Conservation (phyloP, 2,113 vertebrate genomes). For the Limanda limanda region DNA sequence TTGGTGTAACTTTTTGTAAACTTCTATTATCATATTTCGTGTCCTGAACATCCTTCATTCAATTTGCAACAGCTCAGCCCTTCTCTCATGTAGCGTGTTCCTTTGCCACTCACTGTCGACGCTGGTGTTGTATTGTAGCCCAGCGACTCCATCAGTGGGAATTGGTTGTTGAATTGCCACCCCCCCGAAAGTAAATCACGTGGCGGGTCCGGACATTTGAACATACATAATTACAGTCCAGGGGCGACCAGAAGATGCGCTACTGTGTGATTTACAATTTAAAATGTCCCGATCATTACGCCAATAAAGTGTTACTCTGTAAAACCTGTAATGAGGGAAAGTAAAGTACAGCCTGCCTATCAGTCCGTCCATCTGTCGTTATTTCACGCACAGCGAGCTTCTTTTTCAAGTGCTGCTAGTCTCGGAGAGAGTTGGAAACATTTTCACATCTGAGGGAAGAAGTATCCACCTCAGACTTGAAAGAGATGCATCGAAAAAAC, state of each 20-base stretch:
- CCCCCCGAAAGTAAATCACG: conserved; percentile 56
- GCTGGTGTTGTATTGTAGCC: conserved; percentile 47
- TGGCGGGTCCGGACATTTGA: conserved; percentile 53
- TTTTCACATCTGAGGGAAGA: conserved; percentile 63
- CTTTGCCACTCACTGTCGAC: conserved; percentile 49
- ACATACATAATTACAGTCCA: conserved; percentile 59
- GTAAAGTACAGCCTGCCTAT: conserved; percentile 40
- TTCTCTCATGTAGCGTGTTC: conserved; percentile 33
- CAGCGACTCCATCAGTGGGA: conserved; percentile 49
- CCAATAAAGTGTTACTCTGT: conserved; percentile 56
- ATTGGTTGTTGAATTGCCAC: conserved; percentile 65
- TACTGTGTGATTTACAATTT: conserved; percentile 56
- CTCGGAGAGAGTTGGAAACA: conserved; percentile 37
- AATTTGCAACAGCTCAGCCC: conserved; percentile 10
- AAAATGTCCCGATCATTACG: conserved; percentile 51
- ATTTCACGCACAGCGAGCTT: conserved; percentile 33
- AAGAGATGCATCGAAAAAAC: conserved; percentile 53
- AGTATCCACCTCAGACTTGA: conserved; percentile 64
- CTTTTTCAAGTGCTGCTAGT: conserved; percentile 53
- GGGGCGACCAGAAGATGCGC: conserved; percentile 35
- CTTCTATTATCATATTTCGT: conserved; percentile 5
- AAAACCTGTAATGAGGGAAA: conserved; percentile 59
- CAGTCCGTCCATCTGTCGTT: conserved; percentile 46
- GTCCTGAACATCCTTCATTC: conserved; percentile 20
- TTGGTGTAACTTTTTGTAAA: background rate